Evolutionary conservation across 2,797 vertebrate species (phyloP).

Genomic region (Hippoglossus hippoglossus): DNA sequence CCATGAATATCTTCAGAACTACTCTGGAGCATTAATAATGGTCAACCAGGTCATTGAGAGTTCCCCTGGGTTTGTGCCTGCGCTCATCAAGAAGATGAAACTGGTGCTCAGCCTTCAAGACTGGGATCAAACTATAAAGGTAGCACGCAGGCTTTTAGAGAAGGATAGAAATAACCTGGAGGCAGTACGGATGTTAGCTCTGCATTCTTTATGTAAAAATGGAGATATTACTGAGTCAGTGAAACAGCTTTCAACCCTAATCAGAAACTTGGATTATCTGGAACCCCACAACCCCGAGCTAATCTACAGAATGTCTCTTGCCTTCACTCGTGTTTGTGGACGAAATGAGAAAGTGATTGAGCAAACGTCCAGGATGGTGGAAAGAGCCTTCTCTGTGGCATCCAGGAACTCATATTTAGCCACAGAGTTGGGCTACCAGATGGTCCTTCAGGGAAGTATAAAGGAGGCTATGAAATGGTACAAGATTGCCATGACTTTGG

Average conservation of each 20-base stretch:
- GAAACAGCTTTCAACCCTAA: conserved; percentile 87
- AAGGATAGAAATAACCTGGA: conserved; percentile 92
- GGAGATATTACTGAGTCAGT: conserved; percentile 90
- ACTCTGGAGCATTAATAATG: conserved; percentile 92
- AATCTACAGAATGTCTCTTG: conserved; percentile 90
- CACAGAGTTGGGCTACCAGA: conserved; percentile 94
- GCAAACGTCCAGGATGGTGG: conserved; percentile 89
- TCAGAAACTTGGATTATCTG: conserved; percentile 85
- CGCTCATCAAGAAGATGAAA: conserved; percentile 96
- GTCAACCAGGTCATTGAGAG: conserved; percentile 92
- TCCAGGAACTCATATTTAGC: conserved; percentile 90
- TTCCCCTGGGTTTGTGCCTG: conserved; percentile 91
- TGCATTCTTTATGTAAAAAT: conserved; percentile 91
- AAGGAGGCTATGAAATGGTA: conserved; percentile 95
- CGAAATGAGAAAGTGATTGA: conserved; percentile 90
- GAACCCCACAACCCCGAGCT: conserved; percentile 92
- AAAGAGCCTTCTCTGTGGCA: conserved; percentile 87
- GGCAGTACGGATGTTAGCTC: conserved; percentile 90
- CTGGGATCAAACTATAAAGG: conserved; percentile 94
- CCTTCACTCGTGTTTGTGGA: conserved; percentile 95
- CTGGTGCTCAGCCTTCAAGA: conserved; percentile 93
- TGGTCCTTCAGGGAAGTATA: conserved; percentile 89
- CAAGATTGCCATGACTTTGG: conserved; percentile 90
- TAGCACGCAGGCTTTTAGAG: conserved; percentile 92
- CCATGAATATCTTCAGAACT: conserved; percentile 94